Base-by-base conservation (phyloP, 2,797 vertebrate genomes). In the Etheostoma nigrum region DNA sequence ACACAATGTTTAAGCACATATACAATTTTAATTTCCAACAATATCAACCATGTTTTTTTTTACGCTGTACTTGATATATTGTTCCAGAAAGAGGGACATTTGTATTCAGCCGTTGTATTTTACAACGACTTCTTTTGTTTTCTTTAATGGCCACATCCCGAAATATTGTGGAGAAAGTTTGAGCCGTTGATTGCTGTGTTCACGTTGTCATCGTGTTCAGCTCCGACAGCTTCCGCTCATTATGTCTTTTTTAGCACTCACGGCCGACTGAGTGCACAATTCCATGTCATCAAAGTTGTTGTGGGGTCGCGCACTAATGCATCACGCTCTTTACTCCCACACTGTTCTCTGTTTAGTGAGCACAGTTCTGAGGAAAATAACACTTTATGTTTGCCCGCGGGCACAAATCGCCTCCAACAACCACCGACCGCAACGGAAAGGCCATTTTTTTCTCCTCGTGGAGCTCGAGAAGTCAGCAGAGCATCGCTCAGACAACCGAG, bases 321-420 rank as follows among this genome's bases (percentile, higher is more conserved):
- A 11, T 68, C 33, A 0, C 25, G 40, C 36, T 79, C 63, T 68
- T 62, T 47, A 82, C 86, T 65, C 88, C 74, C 84, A 87, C 86
- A 40, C 78, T 40, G 42, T 82, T 89, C 85, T 80, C 81, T 79
- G 76, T 83, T 89, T 86, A 64, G 81, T 82, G 87, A 89, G 60
- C 87, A 83, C 81, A 57, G 73, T 77, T 72, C 45, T 16, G 60
- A 78, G 58, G 62, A 63, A 76, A 78, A 86, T 72, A 7, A 70
- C 71, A 53, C 55, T 76, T 67, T 25, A 49, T 27, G 74, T 68
- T 9, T 8, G 64, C 82, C 74, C 19, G 30, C 25, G 1, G 88
- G 77, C 74, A 72, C 57, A 23, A 63, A 71, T 73, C 63, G 64
- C 49, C 58, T 72, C 62, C 30, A 36, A 77, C 71, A 75, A 53